A percentile compares a stretch with the other conserved stretches of the same genome.
These are phyloP conservation scores for Serilophus lunatus DNA, from an alignment of 2,113 vertebrate species.

Conservation along the genomic window DNA sequence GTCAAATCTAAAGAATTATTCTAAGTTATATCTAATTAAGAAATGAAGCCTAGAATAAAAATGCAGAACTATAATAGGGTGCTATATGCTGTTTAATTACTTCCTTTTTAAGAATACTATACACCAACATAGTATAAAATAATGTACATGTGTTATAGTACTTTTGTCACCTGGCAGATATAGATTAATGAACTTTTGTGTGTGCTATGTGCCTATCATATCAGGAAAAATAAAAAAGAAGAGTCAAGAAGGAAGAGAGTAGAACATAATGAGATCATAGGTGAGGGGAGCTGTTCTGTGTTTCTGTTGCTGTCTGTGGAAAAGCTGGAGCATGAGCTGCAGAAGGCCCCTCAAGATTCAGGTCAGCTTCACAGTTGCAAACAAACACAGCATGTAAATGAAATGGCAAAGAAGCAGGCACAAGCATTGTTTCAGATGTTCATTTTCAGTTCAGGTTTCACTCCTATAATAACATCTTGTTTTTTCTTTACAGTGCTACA, in stretches of 20 bases:
- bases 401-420: neutral
- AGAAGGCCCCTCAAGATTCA: neutral
- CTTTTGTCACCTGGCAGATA: neutral
- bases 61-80: neutral
- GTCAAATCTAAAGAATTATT: neutral
- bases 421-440: neutral
- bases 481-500: neutral
- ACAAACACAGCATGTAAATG: neutral
- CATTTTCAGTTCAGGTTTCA: neutral
- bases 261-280: neutral
- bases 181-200: neutral
- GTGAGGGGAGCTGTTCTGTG: neutral
- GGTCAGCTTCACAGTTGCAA: neutral
- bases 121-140: neutral
- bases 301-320: neutral
- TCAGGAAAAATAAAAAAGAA: neutral
- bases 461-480: neutral
- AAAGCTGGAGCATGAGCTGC: neutral
- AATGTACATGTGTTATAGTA: neutral
- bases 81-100: neutral
- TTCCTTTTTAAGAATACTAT: neutral
- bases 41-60: constrained; percentile 5
- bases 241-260: neutral
- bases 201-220: neutral
- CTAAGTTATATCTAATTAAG: neutral